Conservation (phyloP, 2,797 vertebrate genomes). For the Takifugu rubripes region DNA sequence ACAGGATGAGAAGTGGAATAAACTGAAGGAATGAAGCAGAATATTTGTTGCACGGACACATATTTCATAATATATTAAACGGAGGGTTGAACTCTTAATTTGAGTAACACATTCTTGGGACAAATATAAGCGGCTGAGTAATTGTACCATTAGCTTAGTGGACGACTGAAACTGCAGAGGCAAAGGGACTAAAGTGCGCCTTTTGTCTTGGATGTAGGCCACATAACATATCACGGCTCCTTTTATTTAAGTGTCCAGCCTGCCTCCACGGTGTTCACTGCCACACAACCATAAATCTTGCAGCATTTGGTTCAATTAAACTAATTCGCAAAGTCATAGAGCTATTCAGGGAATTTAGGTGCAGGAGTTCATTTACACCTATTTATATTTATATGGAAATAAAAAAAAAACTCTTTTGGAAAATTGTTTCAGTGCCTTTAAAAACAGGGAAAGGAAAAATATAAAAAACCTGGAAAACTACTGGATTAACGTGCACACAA, state of each 20-base stretch:
- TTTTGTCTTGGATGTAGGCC: slow-evolving; percentile 38
- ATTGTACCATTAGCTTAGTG: slow-evolving; percentile 8
- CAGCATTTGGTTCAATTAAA: slow-evolving; percentile 51
- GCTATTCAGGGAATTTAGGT: slow-evolving; percentile 40
- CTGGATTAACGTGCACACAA: not conserved
- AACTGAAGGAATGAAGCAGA: slow-evolving; percentile 1
- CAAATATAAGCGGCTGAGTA: no score
- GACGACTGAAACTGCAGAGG: slow-evolving; percentile 36
- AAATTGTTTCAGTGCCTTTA: not conserved
- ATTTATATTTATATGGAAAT: not conserved
- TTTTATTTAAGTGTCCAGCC: slow-evolving; percentile 37
- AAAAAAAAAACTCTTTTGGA: not conserved
- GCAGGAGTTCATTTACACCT: no score
- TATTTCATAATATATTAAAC: no score
- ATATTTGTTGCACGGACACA: no score
- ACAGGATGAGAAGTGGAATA: slow-evolving; percentile 1
- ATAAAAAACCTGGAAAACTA: not conserved
- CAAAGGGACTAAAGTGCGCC: slow-evolving; percentile 10
- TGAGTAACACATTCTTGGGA: no score
- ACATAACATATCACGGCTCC: slow-evolving; percentile 56
- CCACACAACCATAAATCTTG: slow-evolving; percentile 59
- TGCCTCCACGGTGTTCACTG: slow-evolving; percentile 18
- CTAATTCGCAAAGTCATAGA: slow-evolving; percentile 52
- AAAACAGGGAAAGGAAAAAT: slow-evolving; percentile 6
- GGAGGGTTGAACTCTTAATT: no score